A percentile compares a stretch with the other conserved stretches of the same genome.
Conservation (phyloP, 2,113 vertebrate genomes). For the Gambusia holbrooki region DNA sequence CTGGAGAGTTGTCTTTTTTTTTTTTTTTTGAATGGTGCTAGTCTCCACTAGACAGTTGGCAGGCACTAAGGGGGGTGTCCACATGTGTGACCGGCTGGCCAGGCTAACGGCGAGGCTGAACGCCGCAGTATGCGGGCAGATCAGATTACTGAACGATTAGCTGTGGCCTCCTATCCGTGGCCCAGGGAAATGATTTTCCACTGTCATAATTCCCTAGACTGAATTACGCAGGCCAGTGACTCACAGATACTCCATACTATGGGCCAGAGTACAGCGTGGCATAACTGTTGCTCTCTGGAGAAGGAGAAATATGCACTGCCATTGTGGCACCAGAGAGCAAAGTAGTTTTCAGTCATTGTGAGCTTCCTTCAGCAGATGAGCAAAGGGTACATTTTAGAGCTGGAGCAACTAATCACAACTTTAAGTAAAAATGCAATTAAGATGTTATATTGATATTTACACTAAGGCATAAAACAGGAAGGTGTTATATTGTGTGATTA, state of each 20-base stretch:
- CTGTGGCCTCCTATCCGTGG: slow-evolving; percentile 74
- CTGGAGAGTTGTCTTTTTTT: slow-evolving; percentile 60
- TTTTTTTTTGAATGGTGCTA: slow-evolving; percentile 55
- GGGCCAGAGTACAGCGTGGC: slow-evolving; percentile 38
- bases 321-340: slow-evolving; percentile 26
- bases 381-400: neutral
- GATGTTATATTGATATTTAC: neutral
- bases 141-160: slow-evolving; percentile 82
- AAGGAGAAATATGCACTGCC: slow-evolving; percentile 32
- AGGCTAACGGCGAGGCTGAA: slow-evolving; percentile 59
- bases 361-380: neutral
- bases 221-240: slow-evolving; percentile 73
- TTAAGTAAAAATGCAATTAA: neutral
- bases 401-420: neutral
- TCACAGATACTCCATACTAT: slow-evolving; percentile 71
- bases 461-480: neutral
- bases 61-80: slow-evolving; percentile 55
- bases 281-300: slow-evolving; percentile 63
- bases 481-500: too few relatives aligned
- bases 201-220: slow-evolving; percentile 79
- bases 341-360: slow-evolving; percentile 7
- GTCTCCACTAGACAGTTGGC: slow-evolving; percentile 72
- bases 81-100: slow-evolving; percentile 70
- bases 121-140: slow-evolving; percentile 75
- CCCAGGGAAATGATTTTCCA: slow-evolving; percentile 79